A percentile compares a stretch with the other conserved stretches of the same genome.
Evolutionary conservation across 2,113 vertebrate species (phyloP).

Genomic region (Poeciliopsis prolifica): DNA sequence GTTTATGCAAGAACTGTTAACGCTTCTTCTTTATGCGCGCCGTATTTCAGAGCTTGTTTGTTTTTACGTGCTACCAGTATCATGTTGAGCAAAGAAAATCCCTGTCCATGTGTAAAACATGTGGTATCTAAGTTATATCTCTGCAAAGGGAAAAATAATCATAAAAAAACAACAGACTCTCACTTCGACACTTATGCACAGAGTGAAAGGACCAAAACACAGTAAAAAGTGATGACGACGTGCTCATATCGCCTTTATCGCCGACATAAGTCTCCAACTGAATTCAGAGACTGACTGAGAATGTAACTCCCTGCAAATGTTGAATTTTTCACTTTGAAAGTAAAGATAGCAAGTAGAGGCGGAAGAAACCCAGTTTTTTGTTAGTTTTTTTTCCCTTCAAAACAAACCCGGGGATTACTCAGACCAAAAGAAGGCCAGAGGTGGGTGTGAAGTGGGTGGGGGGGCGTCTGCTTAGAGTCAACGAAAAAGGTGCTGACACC

Average conservation of each 20-base stretch:
- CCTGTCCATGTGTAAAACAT: background rate
- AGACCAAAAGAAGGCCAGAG: constrained; percentile 25
- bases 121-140: constrained; percentile 1
- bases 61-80: constrained; percentile 3
- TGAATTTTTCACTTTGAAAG: constrained; percentile 63
- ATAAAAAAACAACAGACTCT: background rate
- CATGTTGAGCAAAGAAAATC: background rate
- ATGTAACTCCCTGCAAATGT: constrained; percentile 51
- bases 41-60: constrained; percentile 23
- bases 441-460: background rate
- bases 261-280: background rate
- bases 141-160: background rate
- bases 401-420: constrained; percentile 55
- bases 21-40: background rate
- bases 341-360: constrained; percentile 37
- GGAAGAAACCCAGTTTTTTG: constrained; percentile 28
- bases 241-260: background rate
- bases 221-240: background rate
- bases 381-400: no score
- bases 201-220: background rate
- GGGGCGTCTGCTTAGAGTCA: background rate
- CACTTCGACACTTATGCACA: background rate
- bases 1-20: constrained; percentile 5
- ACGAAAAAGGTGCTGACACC: constrained; percentile 68
- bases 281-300: constrained; percentile 2